phyloP scores from a whole-genome alignment of 2,113 vertebrate species.

The Ptilorrhoa leucosticta region DNA sequence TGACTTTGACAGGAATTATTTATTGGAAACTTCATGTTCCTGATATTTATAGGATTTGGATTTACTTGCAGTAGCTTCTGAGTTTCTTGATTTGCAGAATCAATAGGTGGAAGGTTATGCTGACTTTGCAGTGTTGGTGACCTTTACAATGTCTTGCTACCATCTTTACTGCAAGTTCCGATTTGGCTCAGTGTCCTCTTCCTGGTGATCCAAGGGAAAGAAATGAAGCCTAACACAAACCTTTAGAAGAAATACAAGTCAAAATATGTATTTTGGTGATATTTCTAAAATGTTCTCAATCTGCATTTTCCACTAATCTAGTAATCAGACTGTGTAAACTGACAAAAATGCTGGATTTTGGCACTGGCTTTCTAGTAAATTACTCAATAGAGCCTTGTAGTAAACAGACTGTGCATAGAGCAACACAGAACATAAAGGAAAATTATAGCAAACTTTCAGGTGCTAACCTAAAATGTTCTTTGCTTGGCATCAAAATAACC shows the following conservation, averaged over 20 bases:
- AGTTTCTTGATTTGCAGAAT: conserved; percentile 5
- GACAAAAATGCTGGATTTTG: background rate
- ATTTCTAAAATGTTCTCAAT: background rate
- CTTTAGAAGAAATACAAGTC: background rate
- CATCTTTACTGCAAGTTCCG: background rate
- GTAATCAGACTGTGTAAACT: background rate
- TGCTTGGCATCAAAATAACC: background rate
- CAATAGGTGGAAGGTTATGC: background rate
- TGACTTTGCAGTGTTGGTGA: background rate
- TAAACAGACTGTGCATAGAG: background rate
- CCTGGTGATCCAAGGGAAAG: background rate
- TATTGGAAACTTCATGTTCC: background rate
- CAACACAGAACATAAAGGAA: background rate
- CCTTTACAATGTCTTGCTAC: background rate
- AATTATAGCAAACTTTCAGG: background rate
- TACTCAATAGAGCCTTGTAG: background rate
- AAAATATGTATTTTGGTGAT: background rate
- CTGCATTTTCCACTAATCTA: background rate
- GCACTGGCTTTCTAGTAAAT: background rate
- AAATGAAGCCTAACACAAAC: background rate
- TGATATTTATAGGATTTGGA: conserved; percentile 18
- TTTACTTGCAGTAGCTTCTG: conserved; percentile 2
- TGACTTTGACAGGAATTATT: conserved; percentile 3
- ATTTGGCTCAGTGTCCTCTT: background rate
- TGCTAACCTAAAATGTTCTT: background rate